These are phyloP conservation scores for Meriones unguiculatus DNA, from an alignment of 2,113 vertebrate species.

Conservation along the genomic window DNA sequence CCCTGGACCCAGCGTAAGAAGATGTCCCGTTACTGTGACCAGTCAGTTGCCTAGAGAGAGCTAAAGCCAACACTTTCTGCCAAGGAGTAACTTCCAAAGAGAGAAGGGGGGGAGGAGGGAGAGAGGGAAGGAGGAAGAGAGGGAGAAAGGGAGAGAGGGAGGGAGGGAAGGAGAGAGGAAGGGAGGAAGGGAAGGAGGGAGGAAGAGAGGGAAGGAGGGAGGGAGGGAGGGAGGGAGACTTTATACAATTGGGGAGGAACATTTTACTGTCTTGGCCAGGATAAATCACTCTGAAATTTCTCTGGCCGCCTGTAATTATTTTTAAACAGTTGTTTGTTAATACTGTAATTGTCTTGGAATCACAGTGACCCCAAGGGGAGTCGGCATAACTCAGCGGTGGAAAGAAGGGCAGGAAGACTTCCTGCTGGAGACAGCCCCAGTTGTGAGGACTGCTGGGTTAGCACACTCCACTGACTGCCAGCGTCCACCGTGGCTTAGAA, in stretches of 20 bases:
- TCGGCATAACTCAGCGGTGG: background rate
- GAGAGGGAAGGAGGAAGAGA: no score
- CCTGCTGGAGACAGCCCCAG: background rate
- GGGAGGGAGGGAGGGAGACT: background rate
- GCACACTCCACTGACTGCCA: background rate
- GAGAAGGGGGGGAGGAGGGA: background rate
- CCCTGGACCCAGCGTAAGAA: background rate
- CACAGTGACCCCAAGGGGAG: background rate
- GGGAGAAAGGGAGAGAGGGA: no score
- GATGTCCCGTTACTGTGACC: background rate
- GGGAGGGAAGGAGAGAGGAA: no score
- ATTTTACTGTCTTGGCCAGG: background rate
- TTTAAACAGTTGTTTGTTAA: background rate
- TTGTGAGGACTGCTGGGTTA: background rate
- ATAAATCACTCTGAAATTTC: background rate
- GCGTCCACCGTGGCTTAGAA: background rate
- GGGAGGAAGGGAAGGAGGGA: background rate
- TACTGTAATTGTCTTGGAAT: background rate
- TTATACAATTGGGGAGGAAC: background rate
- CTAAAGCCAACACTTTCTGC: conserved; percentile 62
- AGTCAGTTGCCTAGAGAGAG: conserved; percentile 5
- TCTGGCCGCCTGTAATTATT: background rate
- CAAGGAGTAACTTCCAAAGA: background rate
- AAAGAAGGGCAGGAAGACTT: background rate
- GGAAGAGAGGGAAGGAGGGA: background rate